A percentile compares a stretch with the other conserved stretches of the same genome.
These are phyloP conservation scores for Melanotaenia maccullochi DNA, from an alignment of 2,797 vertebrate species.

Conservation along the genomic window DNA sequence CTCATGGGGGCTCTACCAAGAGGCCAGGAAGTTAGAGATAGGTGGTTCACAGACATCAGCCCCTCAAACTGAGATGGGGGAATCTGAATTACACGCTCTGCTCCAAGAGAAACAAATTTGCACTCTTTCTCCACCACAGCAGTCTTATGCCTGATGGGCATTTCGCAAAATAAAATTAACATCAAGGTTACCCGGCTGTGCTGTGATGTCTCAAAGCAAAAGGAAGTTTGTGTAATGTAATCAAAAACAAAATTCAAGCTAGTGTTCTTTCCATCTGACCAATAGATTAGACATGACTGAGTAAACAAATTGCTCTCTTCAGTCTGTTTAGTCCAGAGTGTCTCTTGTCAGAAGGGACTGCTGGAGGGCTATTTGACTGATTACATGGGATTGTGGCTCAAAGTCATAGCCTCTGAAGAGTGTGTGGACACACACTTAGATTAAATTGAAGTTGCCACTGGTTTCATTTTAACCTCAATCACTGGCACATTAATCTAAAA, in stretches of 20 bases:
- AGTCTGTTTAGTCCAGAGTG: constrained; percentile 24
- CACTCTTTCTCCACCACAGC: neutral
- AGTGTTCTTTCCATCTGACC: neutral
- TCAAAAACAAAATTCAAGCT: neutral
- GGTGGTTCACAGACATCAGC: neutral
- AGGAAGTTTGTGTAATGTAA: neutral
- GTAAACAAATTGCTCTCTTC: constrained; percentile 32
- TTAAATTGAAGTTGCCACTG: constrained; percentile 39
- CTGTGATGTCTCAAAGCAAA: neutral
- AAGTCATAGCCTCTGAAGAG: constrained; percentile 12
- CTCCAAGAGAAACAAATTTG: constrained; percentile 11
- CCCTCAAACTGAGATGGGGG: constrained; percentile 1
- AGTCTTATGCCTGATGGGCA: neutral
- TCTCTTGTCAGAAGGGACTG: constrained; percentile 35
- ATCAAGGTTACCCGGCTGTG: neutral
- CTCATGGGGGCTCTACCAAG: constrained; percentile 21
- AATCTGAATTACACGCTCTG: constrained; percentile 2
- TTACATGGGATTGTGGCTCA: constrained; percentile 26
- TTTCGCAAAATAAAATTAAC: neutral
- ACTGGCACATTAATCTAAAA: constrained; percentile 52
- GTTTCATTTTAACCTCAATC: constrained; percentile 63
- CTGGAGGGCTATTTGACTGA: constrained; percentile 42
- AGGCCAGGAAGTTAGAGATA: constrained; percentile 26
- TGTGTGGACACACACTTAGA: constrained; percentile 42
- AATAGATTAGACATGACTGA: constrained; percentile 11